Percentiles rank a stretch among this genome's conserved stretches.
Conservation (phyloP, 2,888 invertebrate species). For the Noctua janthina region DNA sequence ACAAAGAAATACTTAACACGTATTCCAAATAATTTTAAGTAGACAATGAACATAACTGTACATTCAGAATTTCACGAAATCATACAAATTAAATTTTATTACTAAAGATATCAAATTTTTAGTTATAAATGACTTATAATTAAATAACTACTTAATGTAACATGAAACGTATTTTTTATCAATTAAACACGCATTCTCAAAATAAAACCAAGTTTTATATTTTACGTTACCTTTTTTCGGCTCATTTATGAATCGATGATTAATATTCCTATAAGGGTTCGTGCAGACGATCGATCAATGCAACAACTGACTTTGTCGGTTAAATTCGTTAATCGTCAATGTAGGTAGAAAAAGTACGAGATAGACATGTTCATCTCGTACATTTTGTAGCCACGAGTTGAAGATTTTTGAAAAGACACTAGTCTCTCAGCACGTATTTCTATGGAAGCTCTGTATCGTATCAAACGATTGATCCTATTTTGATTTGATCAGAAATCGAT, state of each 20-base stretch:
- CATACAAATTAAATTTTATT: conserved; percentile 64
- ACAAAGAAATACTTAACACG: conserved; percentile 58
- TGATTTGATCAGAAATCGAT: not conserved
- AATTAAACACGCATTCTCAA: conserved; percentile 34
- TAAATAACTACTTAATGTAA: conserved; percentile 53
- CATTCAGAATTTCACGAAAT: conserved; percentile 57
- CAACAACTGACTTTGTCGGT: too few relatives aligned
- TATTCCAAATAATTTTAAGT: conserved; percentile 61
- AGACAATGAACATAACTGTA: conserved; percentile 52
- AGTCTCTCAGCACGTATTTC: not conserved
- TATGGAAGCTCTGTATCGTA: conserved; percentile 2
- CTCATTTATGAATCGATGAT: conserved; percentile 25
- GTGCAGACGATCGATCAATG: not conserved
- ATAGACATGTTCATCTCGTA: conserved; percentile 25
- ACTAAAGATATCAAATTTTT: conserved; percentile 65
- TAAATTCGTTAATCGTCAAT: conserved; percentile 1
- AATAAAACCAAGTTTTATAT: conserved; percentile 43
- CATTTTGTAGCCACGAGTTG: conserved; percentile 15
- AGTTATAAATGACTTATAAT: conserved; percentile 44
- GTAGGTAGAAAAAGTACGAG: conserved; percentile 22
- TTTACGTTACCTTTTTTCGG: conserved; percentile 18
- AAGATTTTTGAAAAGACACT: conserved; percentile 15
- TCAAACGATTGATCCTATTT: conserved; percentile 1
- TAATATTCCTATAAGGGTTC: conserved; percentile 2
- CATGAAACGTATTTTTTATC: conserved; percentile 34